Evolutionary conservation across 2,888 invertebrate species (phyloP).

Genomic region (Harmothoe impar): DNA sequence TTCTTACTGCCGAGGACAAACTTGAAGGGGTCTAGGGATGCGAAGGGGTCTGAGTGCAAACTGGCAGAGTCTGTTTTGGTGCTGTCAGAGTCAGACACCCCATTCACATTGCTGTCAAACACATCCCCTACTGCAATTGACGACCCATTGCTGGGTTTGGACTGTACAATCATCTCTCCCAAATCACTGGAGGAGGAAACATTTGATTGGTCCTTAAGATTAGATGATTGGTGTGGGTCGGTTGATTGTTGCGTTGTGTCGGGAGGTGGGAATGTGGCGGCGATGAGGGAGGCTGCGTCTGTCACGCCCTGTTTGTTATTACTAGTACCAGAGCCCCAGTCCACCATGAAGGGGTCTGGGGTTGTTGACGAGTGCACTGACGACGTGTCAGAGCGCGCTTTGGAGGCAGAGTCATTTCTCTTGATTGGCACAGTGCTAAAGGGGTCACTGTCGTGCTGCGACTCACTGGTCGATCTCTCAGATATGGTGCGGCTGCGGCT

Average conservation of each 20-base stretch:
- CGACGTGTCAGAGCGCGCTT: slow-evolving; percentile 45
- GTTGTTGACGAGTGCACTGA: slow-evolving; percentile 50
- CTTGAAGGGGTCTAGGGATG: slow-evolving; percentile 58
- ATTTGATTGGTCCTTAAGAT: slow-evolving; percentile 51
- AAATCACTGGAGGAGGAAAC: slow-evolving; percentile 57
- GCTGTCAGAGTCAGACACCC: slow-evolving; percentile 54
- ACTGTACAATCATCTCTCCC: neutral
- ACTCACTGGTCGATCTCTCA: slow-evolving; percentile 56
- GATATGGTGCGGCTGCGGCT: slow-evolving; percentile 56
- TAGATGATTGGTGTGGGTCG: slow-evolving; percentile 1
- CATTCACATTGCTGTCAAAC: slow-evolving; percentile 46
- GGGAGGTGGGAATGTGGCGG: neutral
- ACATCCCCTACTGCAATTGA: neutral
- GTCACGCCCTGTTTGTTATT: neutral
- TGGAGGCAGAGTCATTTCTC: slow-evolving; percentile 38
- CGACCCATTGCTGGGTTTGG: slow-evolving; percentile 40
- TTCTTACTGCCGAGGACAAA: slow-evolving; percentile 52
- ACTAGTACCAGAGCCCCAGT: slow-evolving; percentile 31
- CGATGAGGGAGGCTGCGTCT: neutral
- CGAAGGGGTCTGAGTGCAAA: slow-evolving; percentile 57
- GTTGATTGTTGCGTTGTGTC: neutral
- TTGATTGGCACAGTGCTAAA: slow-evolving; percentile 53
- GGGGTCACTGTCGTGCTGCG: slow-evolving; percentile 54
- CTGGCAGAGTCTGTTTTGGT: slow-evolving; percentile 51
- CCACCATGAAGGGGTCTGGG: slow-evolving; percentile 46